Percentiles rank a stretch among this genome's conserved stretches.
Conservation (phyloP, 2,888 invertebrate species). For the Ganaspis brasiliensis region DNA sequence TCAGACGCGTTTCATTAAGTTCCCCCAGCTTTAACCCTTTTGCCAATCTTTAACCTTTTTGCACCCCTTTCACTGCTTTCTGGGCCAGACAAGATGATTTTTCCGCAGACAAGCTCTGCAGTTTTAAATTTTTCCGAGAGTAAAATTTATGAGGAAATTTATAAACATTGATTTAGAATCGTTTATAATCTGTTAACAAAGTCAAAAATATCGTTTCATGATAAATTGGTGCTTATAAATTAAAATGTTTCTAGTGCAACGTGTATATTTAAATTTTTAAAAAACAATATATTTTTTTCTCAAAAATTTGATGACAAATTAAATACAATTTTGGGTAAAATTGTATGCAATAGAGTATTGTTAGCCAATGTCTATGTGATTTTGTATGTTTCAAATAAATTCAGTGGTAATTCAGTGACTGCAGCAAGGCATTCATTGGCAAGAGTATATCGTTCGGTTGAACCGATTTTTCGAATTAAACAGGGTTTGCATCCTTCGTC, state of each 20-base stretch:
- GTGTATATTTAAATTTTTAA: too few species aligned
- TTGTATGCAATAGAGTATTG: not conserved
- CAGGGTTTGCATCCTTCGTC: conserved; percentile 45
- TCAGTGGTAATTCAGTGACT: conserved; percentile 19
- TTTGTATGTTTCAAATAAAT: conserved; percentile 14
- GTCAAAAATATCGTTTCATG: too few species aligned
- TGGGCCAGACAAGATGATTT: conserved; percentile 17
- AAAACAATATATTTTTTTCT: too few species aligned
- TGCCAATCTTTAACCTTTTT: conserved; percentile 59
- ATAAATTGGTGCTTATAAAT: too few species aligned
- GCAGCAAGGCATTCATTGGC: conserved; percentile 27
- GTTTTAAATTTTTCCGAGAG: not conserved
- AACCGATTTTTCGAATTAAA: conserved; percentile 38
- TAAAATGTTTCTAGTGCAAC: too few species aligned
- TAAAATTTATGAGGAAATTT: not conserved
- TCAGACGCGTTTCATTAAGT: conserved; percentile 80
- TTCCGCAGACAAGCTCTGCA: not conserved
- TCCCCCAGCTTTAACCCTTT: conserved; percentile 68
- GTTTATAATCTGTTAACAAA: not conserved
- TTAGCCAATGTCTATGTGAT: not conserved
- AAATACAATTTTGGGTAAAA: not conserved
- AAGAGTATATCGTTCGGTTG: conserved; percentile 23
- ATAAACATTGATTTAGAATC: not conserved
- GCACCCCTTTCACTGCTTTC: conserved; percentile 59
- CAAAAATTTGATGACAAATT: too few species aligned